Evolutionary conservation across 1,140 invertebrate genomes (phyloP).

Genomic region (Diploscapter pachys): DNA sequence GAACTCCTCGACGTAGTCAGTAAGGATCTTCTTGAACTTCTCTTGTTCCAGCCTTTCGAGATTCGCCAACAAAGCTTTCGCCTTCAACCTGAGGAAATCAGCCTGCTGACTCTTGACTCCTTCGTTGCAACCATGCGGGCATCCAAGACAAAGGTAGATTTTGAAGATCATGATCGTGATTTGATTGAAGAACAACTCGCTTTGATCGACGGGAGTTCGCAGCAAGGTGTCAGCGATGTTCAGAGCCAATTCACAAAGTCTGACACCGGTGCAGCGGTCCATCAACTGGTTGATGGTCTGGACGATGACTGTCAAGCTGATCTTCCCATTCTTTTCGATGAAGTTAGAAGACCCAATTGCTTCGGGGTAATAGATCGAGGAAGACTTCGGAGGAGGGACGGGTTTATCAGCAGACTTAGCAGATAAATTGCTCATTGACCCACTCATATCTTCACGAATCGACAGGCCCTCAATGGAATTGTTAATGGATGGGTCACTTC

Average conservation of each 20-base stretch:
- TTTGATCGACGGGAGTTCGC: constrained; percentile 43
- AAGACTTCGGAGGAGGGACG: neutral
- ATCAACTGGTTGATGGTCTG: constrained; percentile 64
- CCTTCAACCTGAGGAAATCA: constrained; percentile 82
- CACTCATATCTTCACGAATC: constrained; percentile 23
- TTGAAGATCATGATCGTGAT: constrained; percentile 67
- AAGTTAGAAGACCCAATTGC: constrained; percentile 83
- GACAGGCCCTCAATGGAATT: constrained; percentile 31
- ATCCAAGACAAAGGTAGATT: constrained; percentile 83
- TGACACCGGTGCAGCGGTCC: constrained; percentile 42
- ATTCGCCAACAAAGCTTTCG: constrained; percentile 48
- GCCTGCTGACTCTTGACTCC: constrained; percentile 77
- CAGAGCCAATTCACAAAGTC: constrained; percentile 47
- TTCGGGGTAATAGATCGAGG: constrained; percentile 64
- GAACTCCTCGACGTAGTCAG: constrained; percentile 73
- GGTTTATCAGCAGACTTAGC: constrained; percentile 15
- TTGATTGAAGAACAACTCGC: constrained; percentile 52
- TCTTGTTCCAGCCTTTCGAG: constrained; percentile 23
- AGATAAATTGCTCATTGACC: constrained; percentile 10
- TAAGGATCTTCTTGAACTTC: constrained; percentile 70
- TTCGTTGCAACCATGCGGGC: constrained; percentile 81
- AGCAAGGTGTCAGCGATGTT: constrained; percentile 54
- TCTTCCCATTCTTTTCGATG: constrained; percentile 87
- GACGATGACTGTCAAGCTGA: constrained; percentile 83
- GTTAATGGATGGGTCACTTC: constrained; percentile 24